phyloP scores from a whole-genome alignment of 2,888 invertebrate species.

The Scrobipalpa atriplicella region DNA sequence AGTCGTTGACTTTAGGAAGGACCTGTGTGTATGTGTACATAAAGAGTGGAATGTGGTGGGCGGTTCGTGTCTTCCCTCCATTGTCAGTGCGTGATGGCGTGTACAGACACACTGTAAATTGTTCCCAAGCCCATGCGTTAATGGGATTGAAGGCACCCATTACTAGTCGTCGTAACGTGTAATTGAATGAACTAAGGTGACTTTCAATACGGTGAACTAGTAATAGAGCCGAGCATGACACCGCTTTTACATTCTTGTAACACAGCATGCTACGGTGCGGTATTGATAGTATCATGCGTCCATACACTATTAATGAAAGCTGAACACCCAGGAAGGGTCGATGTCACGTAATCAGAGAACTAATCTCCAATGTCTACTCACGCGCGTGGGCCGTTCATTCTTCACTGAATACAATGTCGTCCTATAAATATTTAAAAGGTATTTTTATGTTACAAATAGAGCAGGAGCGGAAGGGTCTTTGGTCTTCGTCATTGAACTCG shows the following conservation, averaged over 20 bases:
- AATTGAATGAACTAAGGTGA: constrained; percentile 34
- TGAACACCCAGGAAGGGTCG: constrained; percentile 62
- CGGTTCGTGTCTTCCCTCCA: constrained; percentile 38
- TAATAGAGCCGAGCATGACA: background rate
- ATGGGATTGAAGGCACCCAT: constrained; percentile 31
- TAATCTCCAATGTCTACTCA: constrained; percentile 74
- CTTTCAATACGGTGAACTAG: constrained; percentile 29
- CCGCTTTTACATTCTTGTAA: background rate
- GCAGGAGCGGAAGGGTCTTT: constrained; percentile 30
- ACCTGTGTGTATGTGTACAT: constrained; percentile 42
- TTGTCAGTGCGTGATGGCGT: constrained; percentile 40
- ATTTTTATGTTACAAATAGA: constrained; percentile 34
- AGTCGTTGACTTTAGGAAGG: constrained; percentile 53
- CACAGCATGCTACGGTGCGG: constrained; percentile 3
- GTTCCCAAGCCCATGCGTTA: constrained; percentile 36
- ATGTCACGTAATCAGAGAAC: constrained; percentile 71
- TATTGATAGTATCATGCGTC: constrained; percentile 39
- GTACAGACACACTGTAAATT: constrained; percentile 35
- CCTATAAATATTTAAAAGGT: constrained; percentile 57
- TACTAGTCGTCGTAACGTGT: constrained; percentile 33
- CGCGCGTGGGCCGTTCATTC: constrained; percentile 63
- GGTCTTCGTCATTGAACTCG: constrained; percentile 32
- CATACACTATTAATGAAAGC: constrained; percentile 54
- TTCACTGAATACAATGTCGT: constrained; percentile 59
- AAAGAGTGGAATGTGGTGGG: constrained; percentile 52